A percentile compares a stretch with the other conserved stretches of the same genome.
phyloP scores from a whole-genome alignment of 2,113 vertebrate genomes.

The Candoia aspera region DNA sequence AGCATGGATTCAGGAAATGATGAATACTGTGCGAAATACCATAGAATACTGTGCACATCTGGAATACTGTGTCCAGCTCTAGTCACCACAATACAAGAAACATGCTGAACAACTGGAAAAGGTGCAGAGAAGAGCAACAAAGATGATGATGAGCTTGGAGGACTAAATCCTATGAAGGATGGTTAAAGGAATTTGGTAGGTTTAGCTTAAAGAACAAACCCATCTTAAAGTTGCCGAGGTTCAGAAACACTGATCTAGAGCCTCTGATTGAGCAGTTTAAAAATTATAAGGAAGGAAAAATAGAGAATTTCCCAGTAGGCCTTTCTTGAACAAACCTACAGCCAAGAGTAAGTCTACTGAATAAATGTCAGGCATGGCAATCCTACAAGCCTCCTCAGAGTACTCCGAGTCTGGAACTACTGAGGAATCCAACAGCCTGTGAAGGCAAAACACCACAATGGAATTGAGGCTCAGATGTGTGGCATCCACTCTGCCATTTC shows the following conservation, averaged over 20 bases:
- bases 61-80: too few relatives aligned
- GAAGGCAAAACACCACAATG: background rate
- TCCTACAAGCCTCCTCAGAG: background rate
- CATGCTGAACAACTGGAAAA: too few relatives aligned
- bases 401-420: background rate
- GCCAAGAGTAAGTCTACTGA: background rate
- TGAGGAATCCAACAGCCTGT: background rate
- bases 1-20: too few relatives aligned
- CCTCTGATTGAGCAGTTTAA: background rate
- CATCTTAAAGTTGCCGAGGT: too few relatives aligned
- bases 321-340: background rate
- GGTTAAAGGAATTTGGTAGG: too few relatives aligned
- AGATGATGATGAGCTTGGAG: too few relatives aligned
- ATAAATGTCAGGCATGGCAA: background rate
- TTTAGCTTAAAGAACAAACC: too few relatives aligned
- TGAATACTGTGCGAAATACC: too few relatives aligned
- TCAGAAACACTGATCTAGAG: background rate
- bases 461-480: background rate
- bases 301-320: background rate
- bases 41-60: too few relatives aligned
- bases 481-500: background rate
- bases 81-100: too few relatives aligned
- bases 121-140: too few relatives aligned
- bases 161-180: too few relatives aligned
- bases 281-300: background rate